These are phyloP conservation scores for Catharus minimus DNA, from an alignment of 2,113 vertebrate genomes.

Conservation along the genomic window DNA sequence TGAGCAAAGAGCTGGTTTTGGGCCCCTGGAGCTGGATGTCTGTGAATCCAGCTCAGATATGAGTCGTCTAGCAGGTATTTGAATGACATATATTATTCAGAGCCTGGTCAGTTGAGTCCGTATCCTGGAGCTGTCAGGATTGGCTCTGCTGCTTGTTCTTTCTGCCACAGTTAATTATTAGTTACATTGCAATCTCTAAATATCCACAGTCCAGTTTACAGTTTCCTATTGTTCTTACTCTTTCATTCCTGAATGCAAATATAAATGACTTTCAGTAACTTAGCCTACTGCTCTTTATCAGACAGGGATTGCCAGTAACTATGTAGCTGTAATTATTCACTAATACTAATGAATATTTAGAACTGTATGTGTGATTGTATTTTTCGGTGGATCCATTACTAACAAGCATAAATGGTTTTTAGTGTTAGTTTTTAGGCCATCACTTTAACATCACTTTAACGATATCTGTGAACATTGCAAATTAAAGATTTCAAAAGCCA, in stretches of 20 bases:
- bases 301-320: neutral
- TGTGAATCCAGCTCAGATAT: neutral
- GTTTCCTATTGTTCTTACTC: neutral
- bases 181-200: neutral
- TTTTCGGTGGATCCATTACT: neutral
- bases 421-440: neutral
- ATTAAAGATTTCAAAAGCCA: neutral
- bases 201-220: neutral
- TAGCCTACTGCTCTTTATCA: neutral
- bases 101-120: neutral
- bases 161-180: neutral
- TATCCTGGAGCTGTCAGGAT: neutral
- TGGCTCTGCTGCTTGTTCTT: neutral
- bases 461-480: neutral
- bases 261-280: neutral
- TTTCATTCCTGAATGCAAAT: neutral
- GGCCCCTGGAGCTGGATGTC: neutral
- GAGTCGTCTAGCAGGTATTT: neutral
- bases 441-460: neutral
- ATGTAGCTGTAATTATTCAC: neutral
- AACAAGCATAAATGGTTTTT: neutral
- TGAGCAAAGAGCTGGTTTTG: neutral
- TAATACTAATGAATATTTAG: neutral
- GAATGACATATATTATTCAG: neutral
- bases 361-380: neutral